These are phyloP conservation scores for Sceloporus tristichus DNA, from an alignment of 2,113 vertebrate genomes.

Conservation along the genomic window DNA sequence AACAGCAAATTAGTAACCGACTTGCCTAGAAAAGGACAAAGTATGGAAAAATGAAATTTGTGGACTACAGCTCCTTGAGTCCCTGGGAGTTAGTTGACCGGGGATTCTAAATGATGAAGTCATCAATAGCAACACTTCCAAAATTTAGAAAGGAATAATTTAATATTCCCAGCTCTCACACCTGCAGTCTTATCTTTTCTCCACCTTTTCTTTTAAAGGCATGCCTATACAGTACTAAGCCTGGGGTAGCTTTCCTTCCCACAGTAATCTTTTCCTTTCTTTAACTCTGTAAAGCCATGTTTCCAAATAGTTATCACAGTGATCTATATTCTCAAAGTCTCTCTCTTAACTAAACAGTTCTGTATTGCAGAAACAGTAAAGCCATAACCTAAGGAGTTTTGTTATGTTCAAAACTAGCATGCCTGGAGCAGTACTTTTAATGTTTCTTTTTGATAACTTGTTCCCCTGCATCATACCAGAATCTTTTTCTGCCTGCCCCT, in stretches of 20 bases:
- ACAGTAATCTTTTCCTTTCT: slow-evolving; percentile 63
- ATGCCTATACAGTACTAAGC: slow-evolving; percentile 71
- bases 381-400: too few relatives aligned
- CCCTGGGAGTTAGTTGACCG: neutral
- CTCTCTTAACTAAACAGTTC: neutral
- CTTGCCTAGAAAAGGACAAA: neutral
- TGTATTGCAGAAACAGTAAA: neutral
- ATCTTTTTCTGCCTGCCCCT: neutral
- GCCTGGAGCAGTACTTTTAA: neutral
- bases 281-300: slow-evolving; percentile 67
- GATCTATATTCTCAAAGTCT: slow-evolving; percentile 19
- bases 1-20: slow-evolving; percentile 47
- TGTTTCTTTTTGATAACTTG: neutral
- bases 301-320: slow-evolving; percentile 63
- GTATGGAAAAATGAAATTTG: too few relatives aligned
- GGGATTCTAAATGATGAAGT: too few relatives aligned
- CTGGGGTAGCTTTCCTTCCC: slow-evolving; percentile 67
- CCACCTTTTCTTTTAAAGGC: slow-evolving; percentile 59
- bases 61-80: neutral
- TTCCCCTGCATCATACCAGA: neutral
- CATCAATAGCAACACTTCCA: slow-evolving; percentile 1
- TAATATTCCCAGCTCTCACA: slow-evolving; percentile 61
- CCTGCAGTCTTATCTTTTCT: slow-evolving; percentile 47
- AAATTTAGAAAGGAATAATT: neutral
- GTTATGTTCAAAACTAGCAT: neutral